phyloP scores from a whole-genome alignment of 2,797 vertebrate species.

The Crax fasciolata region DNA sequence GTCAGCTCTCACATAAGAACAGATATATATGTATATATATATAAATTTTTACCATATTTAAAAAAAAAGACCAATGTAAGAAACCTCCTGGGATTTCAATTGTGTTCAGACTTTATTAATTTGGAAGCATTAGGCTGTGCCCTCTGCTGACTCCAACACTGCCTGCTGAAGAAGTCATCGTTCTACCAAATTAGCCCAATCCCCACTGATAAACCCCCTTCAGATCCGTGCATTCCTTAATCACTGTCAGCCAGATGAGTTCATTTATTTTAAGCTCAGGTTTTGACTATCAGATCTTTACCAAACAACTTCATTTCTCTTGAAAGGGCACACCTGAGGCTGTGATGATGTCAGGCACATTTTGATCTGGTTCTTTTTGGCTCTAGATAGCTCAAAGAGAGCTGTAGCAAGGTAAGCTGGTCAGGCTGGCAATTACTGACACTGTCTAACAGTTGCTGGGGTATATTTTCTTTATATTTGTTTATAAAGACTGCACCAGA shows the following conservation, averaged over 20 bases:
- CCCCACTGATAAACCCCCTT: conserved; percentile 46
- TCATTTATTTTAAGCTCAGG: neutral
- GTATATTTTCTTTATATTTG: neutral
- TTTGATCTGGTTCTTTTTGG: neutral
- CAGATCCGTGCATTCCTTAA: neutral
- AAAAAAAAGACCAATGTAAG: conserved; percentile 29
- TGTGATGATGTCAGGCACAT: neutral
- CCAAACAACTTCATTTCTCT: conserved; percentile 6
- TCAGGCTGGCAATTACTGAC: neutral
- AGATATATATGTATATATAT: too few relatives aligned
- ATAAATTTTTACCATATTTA: conserved; percentile 52
- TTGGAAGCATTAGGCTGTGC: conserved; percentile 13
- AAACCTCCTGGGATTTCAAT: conserved; percentile 12
- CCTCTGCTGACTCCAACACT: conserved; percentile 33
- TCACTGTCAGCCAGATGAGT: conserved; percentile 48
- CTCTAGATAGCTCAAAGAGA: neutral
- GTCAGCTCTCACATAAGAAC: neutral
- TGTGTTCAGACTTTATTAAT: conserved; percentile 63
- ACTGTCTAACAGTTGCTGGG: neutral
- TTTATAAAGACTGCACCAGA: neutral
- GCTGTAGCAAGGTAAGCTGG: fast-evolving
- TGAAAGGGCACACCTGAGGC: neutral
- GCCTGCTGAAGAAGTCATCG: conserved; percentile 6
- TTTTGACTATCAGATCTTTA: conserved; percentile 6
- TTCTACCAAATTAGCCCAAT: conserved; percentile 50